Percentiles rank a stretch among this genome's conserved stretches.
Conservation (phyloP, 2,797 vertebrate genomes). For the Phrynocephalus guinanensis region DNA sequence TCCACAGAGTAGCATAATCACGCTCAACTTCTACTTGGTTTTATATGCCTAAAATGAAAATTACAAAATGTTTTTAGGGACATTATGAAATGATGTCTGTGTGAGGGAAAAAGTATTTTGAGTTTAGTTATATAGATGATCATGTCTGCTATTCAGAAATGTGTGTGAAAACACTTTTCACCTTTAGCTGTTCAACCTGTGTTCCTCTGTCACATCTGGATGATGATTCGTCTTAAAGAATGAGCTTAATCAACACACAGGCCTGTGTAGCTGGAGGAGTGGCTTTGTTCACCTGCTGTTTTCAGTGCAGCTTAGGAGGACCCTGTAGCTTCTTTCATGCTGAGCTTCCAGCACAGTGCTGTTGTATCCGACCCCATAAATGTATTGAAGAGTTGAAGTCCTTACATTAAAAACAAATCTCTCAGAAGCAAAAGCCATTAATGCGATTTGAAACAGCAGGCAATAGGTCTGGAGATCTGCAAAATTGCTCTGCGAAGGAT, state of each 20-base stretch:
- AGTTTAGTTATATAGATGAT: background rate
- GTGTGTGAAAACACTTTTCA: slow-evolving; percentile 7
- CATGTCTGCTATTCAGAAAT: slow-evolving; percentile 3
- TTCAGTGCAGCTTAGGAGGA: slow-evolving; percentile 24
- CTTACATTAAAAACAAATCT: slow-evolving; percentile 52
- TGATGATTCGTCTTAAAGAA: slow-evolving; percentile 23
- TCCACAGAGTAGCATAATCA: slow-evolving; percentile 28
- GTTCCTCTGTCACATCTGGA: slow-evolving; percentile 7
- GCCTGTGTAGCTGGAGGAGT: slow-evolving; percentile 32
- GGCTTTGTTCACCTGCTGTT: slow-evolving; percentile 16
- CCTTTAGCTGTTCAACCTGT: background rate
- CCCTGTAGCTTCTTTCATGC: slow-evolving; percentile 41
- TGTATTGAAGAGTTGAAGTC: slow-evolving; percentile 37
- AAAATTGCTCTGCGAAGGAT: background rate
- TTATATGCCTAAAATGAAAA: background rate
- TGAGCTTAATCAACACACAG: slow-evolving; percentile 27
- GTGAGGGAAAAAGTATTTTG: background rate
- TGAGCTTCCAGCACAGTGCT: slow-evolving; percentile 31
- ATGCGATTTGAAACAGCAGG: slow-evolving; percentile 57
- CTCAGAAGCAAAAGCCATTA: slow-evolving; percentile 50
- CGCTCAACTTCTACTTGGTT: slow-evolving; percentile 1
- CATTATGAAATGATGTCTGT: slow-evolving; percentile 23
- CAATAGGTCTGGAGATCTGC: slow-evolving; percentile 20
- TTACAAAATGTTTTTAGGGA: background rate
- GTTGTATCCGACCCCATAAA: slow-evolving; percentile 37